Base-by-base conservation (phyloP, 2,113 vertebrate genomes). In the Synchiropus splendidus region DNA sequence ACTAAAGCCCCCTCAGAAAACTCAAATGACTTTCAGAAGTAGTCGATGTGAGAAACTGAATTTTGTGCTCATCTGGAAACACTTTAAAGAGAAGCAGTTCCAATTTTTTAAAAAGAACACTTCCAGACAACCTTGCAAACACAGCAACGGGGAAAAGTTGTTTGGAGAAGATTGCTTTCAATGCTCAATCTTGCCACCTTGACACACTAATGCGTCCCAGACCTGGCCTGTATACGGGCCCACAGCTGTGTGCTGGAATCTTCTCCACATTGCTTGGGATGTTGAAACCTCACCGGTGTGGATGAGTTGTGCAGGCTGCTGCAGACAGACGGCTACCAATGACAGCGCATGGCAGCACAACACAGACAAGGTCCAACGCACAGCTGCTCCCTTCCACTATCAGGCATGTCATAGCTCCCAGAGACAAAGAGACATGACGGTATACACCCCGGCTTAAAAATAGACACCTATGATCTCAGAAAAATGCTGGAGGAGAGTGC, bases 311-410 rank as follows among this genome's bases (percentile, higher is more conserved):
- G 38, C 54, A 61, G 51, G 48, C 64, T 61, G 63, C 78, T 64
- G 70, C 78, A 72, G 70, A 66, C 78, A 78, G 72, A 72, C n/a
- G n/a, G n/a, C n/a, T n/a, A n/a, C 62, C 76, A 56, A 62, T 76
- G 79, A 79, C 77, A 69, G 67, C 9, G 65, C 56, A 70, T 72
- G 79, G 76, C 74, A 77, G 64, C 70, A 51, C 60, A 61, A 61
- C 66, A 71, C 63, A 75, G 69, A 72, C 68, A 72, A 56, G 63
- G 67, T 72, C 71, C 81, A 64, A 70, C 12, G 72, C 71, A 70
- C 76, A 81, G 76, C 77, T 75, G 71, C 73, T 75, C 66, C 58
- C 52, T 47, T 77, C 68, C 61, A 61, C 70, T 42, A 70, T 40
- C 64, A 58, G 61, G 58, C 66, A 60, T 65, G 66, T 74, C 70